Evolutionary conservation across 2,888 invertebrate genomes (phyloP).

Genomic region (Eupelmus urozonus): DNA sequence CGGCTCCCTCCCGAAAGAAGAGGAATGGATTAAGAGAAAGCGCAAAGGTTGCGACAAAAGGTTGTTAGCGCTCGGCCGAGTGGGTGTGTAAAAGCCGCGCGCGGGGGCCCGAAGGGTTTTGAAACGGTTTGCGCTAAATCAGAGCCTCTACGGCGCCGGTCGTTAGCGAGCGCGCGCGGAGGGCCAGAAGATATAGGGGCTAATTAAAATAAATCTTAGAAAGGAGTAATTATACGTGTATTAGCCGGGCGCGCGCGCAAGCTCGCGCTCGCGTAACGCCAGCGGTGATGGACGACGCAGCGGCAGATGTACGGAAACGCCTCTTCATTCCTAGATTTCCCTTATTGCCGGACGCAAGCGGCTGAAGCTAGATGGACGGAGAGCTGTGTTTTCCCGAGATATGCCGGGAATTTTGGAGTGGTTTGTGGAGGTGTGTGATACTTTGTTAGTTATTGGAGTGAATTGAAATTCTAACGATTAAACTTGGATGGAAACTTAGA

Average conservation of each 20-base stretch:
- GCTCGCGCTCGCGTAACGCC: too few species aligned
- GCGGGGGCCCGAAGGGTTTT: constrained; percentile 55
- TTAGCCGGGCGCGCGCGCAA: constrained; percentile 73
- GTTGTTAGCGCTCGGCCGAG: constrained; percentile 13
- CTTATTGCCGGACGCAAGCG: constrained; percentile 73
- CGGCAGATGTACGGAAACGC: constrained; percentile 77
- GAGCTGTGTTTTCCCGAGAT: too few species aligned
- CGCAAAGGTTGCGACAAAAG: constrained; percentile 54
- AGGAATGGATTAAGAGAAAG: constrained; percentile 37
- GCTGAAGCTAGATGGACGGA: constrained; percentile 39
- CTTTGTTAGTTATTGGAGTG: too few species aligned
- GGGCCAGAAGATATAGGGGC: constrained; percentile 74
- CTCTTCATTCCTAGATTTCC: constrained; percentile 77
- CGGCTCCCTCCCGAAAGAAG: neutral
- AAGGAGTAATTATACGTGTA: constrained; percentile 78
- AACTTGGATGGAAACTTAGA: too few species aligned
- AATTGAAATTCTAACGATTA: too few species aligned
- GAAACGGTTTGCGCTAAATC: constrained; percentile 71
- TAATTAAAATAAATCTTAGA: constrained; percentile 78
- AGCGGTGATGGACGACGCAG: constrained; percentile 76
- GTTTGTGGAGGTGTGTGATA: too few species aligned
- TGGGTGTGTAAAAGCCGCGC: constrained; percentile 20
- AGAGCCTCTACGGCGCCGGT: constrained; percentile 71
- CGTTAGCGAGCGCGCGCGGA: constrained; percentile 68
- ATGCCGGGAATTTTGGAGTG: too few species aligned